Percentiles rank a stretch among this genome's conserved stretches.
phyloP scores from a whole-genome alignment of 2,888 invertebrate species.

The Mechanitis mazaeus region DNA sequence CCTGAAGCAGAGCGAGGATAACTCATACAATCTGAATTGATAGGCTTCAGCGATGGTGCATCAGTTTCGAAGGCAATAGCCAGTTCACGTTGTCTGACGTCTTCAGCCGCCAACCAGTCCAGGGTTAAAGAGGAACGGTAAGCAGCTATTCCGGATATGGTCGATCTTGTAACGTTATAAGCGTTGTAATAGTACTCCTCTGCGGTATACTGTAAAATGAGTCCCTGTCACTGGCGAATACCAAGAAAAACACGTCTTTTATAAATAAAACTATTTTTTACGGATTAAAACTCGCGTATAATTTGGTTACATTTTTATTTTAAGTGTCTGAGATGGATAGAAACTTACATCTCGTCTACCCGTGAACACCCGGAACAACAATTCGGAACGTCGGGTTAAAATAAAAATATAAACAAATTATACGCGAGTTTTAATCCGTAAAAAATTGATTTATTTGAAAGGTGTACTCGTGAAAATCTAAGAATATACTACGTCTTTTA shows the following conservation, averaged over 20 bases:
- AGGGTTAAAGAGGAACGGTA: constrained; percentile 58
- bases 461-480: background rate
- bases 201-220: constrained; percentile 33
- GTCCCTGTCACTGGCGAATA: background rate
- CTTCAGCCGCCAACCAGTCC: constrained; percentile 62
- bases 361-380: too few relatives aligned
- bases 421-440: too few relatives aligned
- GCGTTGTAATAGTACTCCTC: constrained; percentile 45
- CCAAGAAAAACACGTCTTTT: background rate
- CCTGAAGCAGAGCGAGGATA: constrained; percentile 54
- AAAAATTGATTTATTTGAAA: too few relatives aligned
- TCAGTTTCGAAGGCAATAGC: constrained; percentile 53
- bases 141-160: constrained; percentile 48
- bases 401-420: too few relatives aligned
- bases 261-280: too few relatives aligned
- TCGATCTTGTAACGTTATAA: constrained; percentile 43
- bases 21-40: constrained; percentile 49
- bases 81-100: constrained; percentile 52
- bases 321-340: too few relatives aligned
- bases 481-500: background rate
- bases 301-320: too few relatives aligned
- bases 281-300: too few relatives aligned
- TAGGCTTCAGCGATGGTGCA: constrained; percentile 35
- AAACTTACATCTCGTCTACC: too few relatives aligned
- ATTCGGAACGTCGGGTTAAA: too few relatives aligned